A percentile compares a stretch with the other conserved stretches of the same genome.
phyloP scores from a whole-genome alignment of 1,140 invertebrate species.

The Mya arenaria region DNA sequence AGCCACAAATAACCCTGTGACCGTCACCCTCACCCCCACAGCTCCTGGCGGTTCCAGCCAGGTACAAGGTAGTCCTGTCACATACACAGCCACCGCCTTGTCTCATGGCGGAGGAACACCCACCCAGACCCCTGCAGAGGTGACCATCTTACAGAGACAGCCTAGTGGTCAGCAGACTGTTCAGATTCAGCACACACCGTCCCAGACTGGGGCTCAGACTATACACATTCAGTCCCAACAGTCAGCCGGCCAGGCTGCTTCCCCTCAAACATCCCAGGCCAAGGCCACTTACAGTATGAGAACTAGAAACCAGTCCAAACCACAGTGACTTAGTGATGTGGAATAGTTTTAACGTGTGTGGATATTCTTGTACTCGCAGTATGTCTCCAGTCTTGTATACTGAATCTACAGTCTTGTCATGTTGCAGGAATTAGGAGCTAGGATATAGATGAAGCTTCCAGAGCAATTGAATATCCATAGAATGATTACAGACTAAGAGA shows the following conservation, averaged over 20 bases:
- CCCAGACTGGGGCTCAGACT: slow-evolving; percentile 21
- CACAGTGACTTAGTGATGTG: slow-evolving; percentile 13
- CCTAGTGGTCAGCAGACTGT: slow-evolving; percentile 36
- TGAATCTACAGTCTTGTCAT: too few species aligned
- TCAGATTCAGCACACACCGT: slow-evolving; percentile 32
- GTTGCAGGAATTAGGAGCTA: too few species aligned
- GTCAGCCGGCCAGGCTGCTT: neutral
- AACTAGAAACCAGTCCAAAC: slow-evolving; percentile 52
- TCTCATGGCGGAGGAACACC: slow-evolving; percentile 35
- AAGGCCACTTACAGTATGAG: slow-evolving; percentile 41
- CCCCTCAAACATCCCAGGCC: slow-evolving; percentile 33
- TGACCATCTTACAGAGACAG: slow-evolving; percentile 31
- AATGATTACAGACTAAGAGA: too few species aligned
- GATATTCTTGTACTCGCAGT: too few species aligned
- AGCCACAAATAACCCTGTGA: slow-evolving; percentile 31
- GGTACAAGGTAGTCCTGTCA: slow-evolving; percentile 55
- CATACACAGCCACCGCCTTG: slow-evolving; percentile 33
- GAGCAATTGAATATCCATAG: too few species aligned
- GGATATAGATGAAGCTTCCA: too few species aligned
- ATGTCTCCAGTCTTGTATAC: too few species aligned
- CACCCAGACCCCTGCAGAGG: slow-evolving; percentile 30
- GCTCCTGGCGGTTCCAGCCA: neutral
- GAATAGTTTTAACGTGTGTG: neutral
- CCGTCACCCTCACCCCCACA: slow-evolving; percentile 50
- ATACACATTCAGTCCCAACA: slow-evolving; percentile 42